Conservation (phyloP, 2,797 vertebrate genomes). For the Salmo trutta region DNA sequence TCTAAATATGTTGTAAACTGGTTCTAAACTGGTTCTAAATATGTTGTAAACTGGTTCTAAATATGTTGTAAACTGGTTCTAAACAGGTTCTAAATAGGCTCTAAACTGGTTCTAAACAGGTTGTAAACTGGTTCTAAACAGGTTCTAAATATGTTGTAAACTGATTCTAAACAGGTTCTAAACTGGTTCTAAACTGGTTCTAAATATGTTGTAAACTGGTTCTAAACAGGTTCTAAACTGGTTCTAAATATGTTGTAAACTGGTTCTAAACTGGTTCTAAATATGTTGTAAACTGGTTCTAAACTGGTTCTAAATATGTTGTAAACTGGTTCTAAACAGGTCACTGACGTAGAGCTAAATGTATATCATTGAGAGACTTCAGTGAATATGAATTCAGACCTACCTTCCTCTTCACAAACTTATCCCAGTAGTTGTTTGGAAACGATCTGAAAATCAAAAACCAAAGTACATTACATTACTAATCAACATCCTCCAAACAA, state of each 20-base stretch:
- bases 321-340: not conserved
- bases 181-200: no score
- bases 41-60: no score
- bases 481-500: not conserved
- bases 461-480: not conserved
- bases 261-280: no score
- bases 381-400: constrained; percentile 24
- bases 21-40: no score
- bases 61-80: no score
- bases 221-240: not conserved
- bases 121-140: no score
- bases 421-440: constrained; percentile 98
- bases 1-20: no score
- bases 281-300: not conserved
- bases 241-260: no score
- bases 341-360: not conserved
- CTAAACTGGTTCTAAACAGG: no score
- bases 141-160: no score
- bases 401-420: constrained; percentile 98
- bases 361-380: not conserved
- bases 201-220: not conserved
- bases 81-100: no score
- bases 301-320: not conserved
- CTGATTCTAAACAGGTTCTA: no score
- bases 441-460: constrained; percentile 83